Evolutionary conservation across 2,888 invertebrate species (phyloP).

Genomic region (Prosopocoilus inquinatus): DNA sequence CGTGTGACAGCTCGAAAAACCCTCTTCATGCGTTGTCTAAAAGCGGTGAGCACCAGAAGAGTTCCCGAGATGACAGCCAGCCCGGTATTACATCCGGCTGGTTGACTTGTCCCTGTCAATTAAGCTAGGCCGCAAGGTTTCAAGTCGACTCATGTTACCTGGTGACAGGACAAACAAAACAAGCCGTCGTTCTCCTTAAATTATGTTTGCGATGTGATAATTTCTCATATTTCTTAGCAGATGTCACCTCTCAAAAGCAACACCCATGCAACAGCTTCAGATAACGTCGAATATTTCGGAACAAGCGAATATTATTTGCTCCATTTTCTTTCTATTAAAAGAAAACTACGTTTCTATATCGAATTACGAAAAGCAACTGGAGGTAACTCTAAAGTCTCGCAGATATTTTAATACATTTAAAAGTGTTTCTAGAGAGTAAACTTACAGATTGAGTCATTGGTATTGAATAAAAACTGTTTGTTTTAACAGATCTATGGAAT

Average conservation of each 20-base stretch:
- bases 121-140: slow-evolving; percentile 42
- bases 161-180: slow-evolving; percentile 46
- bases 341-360: no score
- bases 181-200: slow-evolving; percentile 40
- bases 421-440: no score
- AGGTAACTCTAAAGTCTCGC: no score
- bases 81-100: slow-evolving; percentile 49
- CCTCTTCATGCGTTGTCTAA: slow-evolving; percentile 40
- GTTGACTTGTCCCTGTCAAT: slow-evolving; percentile 52
- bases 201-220: slow-evolving; percentile 39
- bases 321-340: no score
- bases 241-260: slow-evolving; percentile 14
- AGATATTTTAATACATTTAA: no score
- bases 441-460: no score
- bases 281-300: no score
- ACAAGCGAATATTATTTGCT: no score
- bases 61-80: slow-evolving; percentile 41
- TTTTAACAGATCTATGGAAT: no score
- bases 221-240: slow-evolving; percentile 36
- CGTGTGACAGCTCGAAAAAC: slow-evolving; percentile 45
- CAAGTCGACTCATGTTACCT: slow-evolving; percentile 47
- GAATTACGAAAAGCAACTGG: no score
- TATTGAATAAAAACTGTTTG: no score
- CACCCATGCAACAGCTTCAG: no score
- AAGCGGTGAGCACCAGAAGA: slow-evolving; percentile 20